These are phyloP conservation scores for Listronotus oregonensis DNA, from an alignment of 1,140 invertebrate genomes.

Conservation along the genomic window DNA sequence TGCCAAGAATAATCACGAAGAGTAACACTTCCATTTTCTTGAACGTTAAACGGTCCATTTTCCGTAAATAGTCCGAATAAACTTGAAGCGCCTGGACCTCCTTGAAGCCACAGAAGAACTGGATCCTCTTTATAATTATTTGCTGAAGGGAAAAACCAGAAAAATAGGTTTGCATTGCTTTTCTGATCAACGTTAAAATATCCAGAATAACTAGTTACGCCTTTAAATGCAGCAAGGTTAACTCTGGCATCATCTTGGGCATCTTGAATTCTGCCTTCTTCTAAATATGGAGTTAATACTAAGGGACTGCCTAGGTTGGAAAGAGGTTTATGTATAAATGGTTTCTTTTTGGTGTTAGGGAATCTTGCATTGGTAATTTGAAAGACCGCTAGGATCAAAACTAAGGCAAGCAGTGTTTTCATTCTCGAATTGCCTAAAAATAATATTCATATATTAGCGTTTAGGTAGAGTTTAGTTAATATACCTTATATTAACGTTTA, in stretches of 20 bases:
- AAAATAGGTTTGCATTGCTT: constrained; percentile 71
- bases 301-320: constrained; percentile 44
- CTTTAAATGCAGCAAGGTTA: constrained; percentile 30
- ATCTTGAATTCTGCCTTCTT: constrained; percentile 56
- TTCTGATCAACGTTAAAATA: constrained; percentile 71
- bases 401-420: not conserved
- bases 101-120: constrained; percentile 76
- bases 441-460: not conserved
- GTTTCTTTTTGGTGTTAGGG: not conserved
- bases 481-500: too few species aligned
- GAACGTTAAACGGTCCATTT: constrained; percentile 65
- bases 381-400: not conserved
- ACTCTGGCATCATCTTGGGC: constrained; percentile 35
- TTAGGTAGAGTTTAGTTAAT: too few species aligned
- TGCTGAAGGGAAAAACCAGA: constrained; percentile 77
- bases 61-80: constrained; percentile 74
- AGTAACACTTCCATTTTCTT: constrained; percentile 54
- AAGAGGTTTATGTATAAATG: not conserved
- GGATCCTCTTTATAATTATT: constrained; percentile 59
- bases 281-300: constrained; percentile 59
- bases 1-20: constrained; percentile 62
- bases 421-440: not conserved
- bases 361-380: not conserved
- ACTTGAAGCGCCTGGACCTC: constrained; percentile 72
- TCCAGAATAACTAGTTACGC: constrained; percentile 60